A percentile compares a stretch with the other conserved stretches of the same genome.
Evolutionary conservation across 2,113 vertebrate species (phyloP).

Genomic region (Periophthalmodon schlosseri): DNA sequence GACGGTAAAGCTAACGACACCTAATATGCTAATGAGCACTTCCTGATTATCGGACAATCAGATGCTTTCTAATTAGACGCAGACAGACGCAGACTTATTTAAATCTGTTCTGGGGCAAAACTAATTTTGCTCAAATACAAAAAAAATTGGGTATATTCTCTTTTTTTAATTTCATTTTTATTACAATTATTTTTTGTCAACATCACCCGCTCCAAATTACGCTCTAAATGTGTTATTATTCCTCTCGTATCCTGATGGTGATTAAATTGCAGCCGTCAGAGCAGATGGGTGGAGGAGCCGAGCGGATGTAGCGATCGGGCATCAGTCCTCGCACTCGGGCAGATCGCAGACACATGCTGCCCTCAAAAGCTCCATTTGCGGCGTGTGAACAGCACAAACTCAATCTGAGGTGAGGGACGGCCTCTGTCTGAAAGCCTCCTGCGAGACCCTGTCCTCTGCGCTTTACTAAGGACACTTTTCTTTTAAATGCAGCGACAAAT

Average conservation of each 20-base stretch:
- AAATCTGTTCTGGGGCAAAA: too few relatives aligned
- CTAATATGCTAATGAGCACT: too few relatives aligned
- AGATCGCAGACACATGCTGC: slow-evolving; percentile 17
- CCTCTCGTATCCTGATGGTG: not conserved
- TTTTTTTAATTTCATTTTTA: too few relatives aligned
- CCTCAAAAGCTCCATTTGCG: slow-evolving; percentile 23
- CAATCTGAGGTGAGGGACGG: slow-evolving; percentile 27
- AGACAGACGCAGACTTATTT: too few relatives aligned
- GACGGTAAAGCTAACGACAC: too few relatives aligned
- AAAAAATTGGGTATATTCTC: too few relatives aligned
- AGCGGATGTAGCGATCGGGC: slow-evolving; percentile 34
- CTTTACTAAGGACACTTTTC: not conserved
- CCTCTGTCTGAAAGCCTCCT: slow-evolving; percentile 33
- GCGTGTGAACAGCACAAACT: slow-evolving; percentile 35
- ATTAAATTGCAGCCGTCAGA: slow-evolving; percentile 40
- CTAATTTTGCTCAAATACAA: too few relatives aligned
- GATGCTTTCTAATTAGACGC: too few relatives aligned
- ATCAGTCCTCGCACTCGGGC: slow-evolving; percentile 9
- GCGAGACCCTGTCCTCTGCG: slow-evolving; percentile 16
- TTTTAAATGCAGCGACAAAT: not conserved
- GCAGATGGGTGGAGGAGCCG: slow-evolving; percentile 1
- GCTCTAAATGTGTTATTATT: not conserved
- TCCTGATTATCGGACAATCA: too few relatives aligned
- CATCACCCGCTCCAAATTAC: not conserved
- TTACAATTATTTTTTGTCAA: not conserved